Evolutionary conservation across 2,888 invertebrate genomes (phyloP), one percentile per base, ranked within the genome.

Genomic region (Mamestra brassicae): DNA sequence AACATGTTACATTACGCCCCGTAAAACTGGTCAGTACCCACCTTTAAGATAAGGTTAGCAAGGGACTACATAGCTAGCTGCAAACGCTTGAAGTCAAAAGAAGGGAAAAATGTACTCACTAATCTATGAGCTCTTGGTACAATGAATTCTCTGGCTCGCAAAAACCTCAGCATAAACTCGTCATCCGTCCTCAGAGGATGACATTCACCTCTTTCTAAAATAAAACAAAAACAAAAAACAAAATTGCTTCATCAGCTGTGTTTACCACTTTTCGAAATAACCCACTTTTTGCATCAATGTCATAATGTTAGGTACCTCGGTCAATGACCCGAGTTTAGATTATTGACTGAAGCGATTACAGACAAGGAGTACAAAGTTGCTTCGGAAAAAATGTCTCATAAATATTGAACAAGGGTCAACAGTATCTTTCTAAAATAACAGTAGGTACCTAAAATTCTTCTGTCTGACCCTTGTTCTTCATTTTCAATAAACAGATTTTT

Each of bases 171-270:
- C 2, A 96, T 85, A 67, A 85, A 96, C 1, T 87, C 92, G 63
- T 96, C 96, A 70, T 96, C 96, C 0, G 91, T 94, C 65, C 95
- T 88, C 8, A 87, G 78, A 0, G 96, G 96, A 0, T 77, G 78
- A 81, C 96, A 96, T 85, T 95, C 93, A 3, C 89, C 93, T n/a
- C 95, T 92, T 38, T 94, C 96, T 96, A 90, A 5, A 91, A n/a
- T n/a, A 45, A 0, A 42, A 38, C 5, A 38, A 38, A 38, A 45
- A 10, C 7, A 7, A 5, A 67, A 47, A 0, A 15, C 3, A 26
- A 6, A 58, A 0, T 1, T n/a, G 13, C 7, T 4, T 17, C 15
- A 45, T 17, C 5, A 2, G 4, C 47, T 47, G 13, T 47, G 13
- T 47, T 47, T 34, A 57, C 15, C 3, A 13, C 3, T 70, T 66